Percentiles rank a stretch among this genome's conserved stretches.
These are phyloP conservation scores for Marmota monax DNA, from an alignment of 2,113 vertebrate genomes.

Conservation along the genomic window DNA sequence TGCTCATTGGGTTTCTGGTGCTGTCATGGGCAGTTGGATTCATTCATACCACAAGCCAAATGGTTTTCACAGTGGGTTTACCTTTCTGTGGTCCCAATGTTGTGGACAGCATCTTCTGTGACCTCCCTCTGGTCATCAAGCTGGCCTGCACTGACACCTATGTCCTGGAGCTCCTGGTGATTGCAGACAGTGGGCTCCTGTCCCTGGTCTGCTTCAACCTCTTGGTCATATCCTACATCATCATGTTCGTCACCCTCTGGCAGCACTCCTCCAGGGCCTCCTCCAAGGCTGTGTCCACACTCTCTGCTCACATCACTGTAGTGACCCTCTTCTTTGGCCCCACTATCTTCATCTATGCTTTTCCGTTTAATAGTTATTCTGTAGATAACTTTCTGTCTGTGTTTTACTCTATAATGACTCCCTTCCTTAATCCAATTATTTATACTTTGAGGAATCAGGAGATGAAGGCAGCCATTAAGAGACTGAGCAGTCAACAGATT, in stretches of 20 bases:
- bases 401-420: conserved; percentile 68
- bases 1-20: not conserved
- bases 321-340: conserved; percentile 65
- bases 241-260: conserved; percentile 51
- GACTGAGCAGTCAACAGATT: not conserved
- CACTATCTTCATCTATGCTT: conserved; percentile 58
- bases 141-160: conserved; percentile 62
- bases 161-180: conserved; percentile 15
- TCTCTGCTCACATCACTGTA: conserved; percentile 59
- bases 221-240: conserved; percentile 38
- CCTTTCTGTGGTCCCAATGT: conserved; percentile 67
- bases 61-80: conserved; percentile 29
- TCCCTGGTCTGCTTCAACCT: conserved; percentile 60
- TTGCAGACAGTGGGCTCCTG: conserved; percentile 43
- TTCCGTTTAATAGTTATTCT: conserved; percentile 41
- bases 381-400: conserved; percentile 68
- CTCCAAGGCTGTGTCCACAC: conserved; percentile 62
- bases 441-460: conserved; percentile 62
- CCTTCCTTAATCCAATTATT: conserved; percentile 70
- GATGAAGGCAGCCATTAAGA: conserved; percentile 63
- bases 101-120: conserved; percentile 56
- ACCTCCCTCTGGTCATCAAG: conserved; percentile 47
- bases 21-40: conserved; percentile 50
- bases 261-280: not conserved
- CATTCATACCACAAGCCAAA: conserved; percentile 40